These are phyloP conservation scores for Panthera tigris DNA, from an alignment of 2,113 vertebrate species.

Conservation along the genomic window DNA sequence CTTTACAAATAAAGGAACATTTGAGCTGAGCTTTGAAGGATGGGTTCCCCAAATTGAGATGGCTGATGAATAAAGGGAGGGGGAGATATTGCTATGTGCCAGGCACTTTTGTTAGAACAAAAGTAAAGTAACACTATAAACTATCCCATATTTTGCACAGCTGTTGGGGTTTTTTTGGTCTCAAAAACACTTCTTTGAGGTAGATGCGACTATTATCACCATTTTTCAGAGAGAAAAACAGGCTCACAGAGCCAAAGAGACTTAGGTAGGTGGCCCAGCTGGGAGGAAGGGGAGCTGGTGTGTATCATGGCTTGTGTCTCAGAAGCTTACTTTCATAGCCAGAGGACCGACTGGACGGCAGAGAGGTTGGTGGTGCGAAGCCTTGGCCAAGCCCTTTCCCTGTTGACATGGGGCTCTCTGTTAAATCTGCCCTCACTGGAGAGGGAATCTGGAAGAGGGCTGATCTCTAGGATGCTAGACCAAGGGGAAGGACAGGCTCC, in stretches of 20 bases:
- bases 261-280: background rate
- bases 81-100: background rate
- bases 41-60: background rate
- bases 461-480: background rate
- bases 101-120: background rate
- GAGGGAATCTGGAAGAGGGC: background rate
- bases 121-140: background rate
- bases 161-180: background rate
- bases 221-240: background rate
- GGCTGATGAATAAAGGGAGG: background rate
- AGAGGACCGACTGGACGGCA: background rate
- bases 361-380: background rate
- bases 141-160: background rate
- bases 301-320: background rate
- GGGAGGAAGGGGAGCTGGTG: background rate
- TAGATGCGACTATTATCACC: background rate
- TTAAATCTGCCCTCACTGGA: background rate
- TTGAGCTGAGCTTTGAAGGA: conserved; percentile 1
- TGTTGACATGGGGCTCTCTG: background rate
- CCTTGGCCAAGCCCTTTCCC: background rate
- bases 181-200: background rate
- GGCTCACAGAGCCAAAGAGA: background rate
- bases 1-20: background rate
- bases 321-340: background rate
- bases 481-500: background rate